Percentiles rank a stretch among this genome's conserved stretches.
phyloP scores from a whole-genome alignment of 2,797 vertebrate species.

The Kryptolebias ocellatus region DNA sequence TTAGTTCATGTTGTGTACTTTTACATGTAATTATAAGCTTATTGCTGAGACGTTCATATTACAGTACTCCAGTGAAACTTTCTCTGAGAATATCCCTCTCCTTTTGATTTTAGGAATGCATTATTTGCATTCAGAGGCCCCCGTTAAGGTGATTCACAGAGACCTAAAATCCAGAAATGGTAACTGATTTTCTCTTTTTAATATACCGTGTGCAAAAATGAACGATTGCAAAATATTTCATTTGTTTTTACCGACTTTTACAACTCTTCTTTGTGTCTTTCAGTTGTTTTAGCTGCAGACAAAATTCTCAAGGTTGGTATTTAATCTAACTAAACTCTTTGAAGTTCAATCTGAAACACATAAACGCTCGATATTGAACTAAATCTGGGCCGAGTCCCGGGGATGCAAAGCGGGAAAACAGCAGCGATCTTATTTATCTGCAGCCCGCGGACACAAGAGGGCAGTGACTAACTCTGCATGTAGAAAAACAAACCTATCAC shows the following conservation, averaged over 20 bases:
- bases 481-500: not conserved
- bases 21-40: not conserved
- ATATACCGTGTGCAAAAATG: not conserved
- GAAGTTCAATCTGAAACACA: not conserved
- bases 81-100: conserved; percentile 5
- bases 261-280: conserved; percentile 38
- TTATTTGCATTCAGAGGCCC: conserved; percentile 97
- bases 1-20: not conserved
- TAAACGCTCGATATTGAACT: not conserved
- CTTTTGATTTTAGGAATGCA: conserved; percentile 88
- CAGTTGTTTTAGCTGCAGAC: conserved; percentile 94
- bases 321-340: not conserved
- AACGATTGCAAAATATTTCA: not conserved
- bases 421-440: conserved; percentile 25
- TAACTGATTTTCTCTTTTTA: conserved; percentile 64
- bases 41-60: not conserved
- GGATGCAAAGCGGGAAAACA: conserved; percentile 2
- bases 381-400: not conserved
- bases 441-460: conserved; percentile 59
- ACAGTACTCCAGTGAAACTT: not conserved
- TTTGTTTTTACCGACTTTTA: not conserved
- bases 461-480: conserved; percentile 63
- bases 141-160: conserved; percentile 97
- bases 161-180: conserved; percentile 98
- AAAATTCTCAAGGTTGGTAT: conserved; percentile 90